These are phyloP conservation scores for Ditylenchus dipsaci DNA, from an alignment of 1,140 invertebrate species.

Conservation along the genomic window DNA sequence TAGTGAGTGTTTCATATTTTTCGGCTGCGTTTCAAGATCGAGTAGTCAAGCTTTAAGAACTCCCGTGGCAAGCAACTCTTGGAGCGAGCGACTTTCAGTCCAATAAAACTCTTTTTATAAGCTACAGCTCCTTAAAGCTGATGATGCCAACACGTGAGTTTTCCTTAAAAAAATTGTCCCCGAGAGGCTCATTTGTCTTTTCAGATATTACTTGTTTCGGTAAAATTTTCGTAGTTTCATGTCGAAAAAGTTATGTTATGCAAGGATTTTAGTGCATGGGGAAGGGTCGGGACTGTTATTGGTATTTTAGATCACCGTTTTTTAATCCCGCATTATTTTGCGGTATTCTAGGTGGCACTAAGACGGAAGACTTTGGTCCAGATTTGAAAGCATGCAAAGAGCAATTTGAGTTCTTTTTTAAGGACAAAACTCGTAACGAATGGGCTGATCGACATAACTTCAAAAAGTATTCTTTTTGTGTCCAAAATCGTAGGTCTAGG, in stretches of 20 bases:
- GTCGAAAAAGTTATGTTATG: neutral
- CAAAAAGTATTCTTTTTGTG: neutral
- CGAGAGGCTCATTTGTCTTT: neutral
- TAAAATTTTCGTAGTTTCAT: no score
- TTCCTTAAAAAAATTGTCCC: no score
- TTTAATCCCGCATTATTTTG: neutral
- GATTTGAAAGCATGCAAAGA: constrained; percentile 65
- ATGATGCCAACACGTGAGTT: constrained; percentile 57
- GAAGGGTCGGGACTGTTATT: constrained; percentile 77
- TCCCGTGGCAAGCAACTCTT: constrained; percentile 30
- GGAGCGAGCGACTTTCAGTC: constrained; percentile 19
- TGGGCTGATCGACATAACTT: constrained; percentile 63
- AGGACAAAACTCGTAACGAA: constrained; percentile 76
- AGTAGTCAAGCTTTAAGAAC: constrained; percentile 7
- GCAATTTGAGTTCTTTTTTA: constrained; percentile 62
- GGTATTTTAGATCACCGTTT: neutral
- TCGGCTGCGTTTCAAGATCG: neutral
- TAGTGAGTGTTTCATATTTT: constrained; percentile 8
- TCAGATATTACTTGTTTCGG: constrained; percentile 14
- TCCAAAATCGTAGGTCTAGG: constrained; percentile 41
- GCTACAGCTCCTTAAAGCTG: constrained; percentile 78
- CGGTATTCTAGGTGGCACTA: neutral
- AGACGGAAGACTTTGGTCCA: constrained; percentile 64
- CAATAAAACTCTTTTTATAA: constrained; percentile 84
- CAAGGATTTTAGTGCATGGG: constrained; percentile 79